Conservation (phyloP, 2,888 invertebrate species). For the Resseliella maxima region DNA sequence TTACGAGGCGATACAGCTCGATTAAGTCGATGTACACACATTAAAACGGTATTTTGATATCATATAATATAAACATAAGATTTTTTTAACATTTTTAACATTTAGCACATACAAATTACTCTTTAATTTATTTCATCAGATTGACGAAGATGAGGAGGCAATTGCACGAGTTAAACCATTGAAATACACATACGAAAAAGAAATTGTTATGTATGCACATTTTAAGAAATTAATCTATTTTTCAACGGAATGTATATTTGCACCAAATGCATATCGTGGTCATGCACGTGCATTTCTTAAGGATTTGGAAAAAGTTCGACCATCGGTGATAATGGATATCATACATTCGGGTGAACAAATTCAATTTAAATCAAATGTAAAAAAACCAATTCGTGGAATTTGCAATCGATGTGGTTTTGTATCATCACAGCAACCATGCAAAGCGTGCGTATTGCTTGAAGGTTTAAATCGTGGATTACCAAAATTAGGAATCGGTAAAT, state of each 20-base stretch:
- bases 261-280: constrained; percentile 97
- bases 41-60: constrained; percentile 73
- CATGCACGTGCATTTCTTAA: constrained; percentile 81
- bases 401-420: constrained; percentile 91
- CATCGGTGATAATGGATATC: constrained; percentile 92
- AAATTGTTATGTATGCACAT: constrained; percentile 99
- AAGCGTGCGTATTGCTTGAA: constrained; percentile 95
- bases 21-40: constrained; percentile 89
- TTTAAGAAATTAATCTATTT: constrained; percentile 96
- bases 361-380: constrained; percentile 82
- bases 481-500: constrained; percentile 87
- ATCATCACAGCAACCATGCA: constrained; percentile 93
- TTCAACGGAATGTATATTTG: constrained; percentile 98
- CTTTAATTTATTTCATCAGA: too few species aligned
- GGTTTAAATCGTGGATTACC: constrained; percentile 95
- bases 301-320: constrained; percentile 93
- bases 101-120: too few species aligned
- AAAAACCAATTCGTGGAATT: constrained; percentile 81
- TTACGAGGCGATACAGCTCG: constrained; percentile 96
- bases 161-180: constrained; percentile 95
- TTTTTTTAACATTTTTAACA: constrained; percentile 56
- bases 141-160: constrained; percentile 73
- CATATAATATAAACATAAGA: background rate
- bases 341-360: constrained; percentile 92
- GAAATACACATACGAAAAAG: constrained; percentile 98